Evolutionary conservation across 2,113 vertebrate species (phyloP).

Genomic region (Glaucidium brasilianum): DNA sequence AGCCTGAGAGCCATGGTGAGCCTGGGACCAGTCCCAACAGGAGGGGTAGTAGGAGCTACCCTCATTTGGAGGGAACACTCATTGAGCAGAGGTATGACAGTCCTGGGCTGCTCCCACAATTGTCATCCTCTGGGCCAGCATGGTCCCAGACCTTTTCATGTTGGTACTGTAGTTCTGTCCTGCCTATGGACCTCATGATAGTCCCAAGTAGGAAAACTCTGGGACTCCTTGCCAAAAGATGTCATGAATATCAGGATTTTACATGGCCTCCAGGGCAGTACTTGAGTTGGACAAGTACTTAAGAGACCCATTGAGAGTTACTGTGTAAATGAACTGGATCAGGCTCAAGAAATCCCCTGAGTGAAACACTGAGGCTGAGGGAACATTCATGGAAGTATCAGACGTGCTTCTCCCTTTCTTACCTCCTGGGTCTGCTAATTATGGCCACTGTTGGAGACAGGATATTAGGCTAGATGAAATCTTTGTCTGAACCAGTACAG

Average conservation of each 20-base stretch:
- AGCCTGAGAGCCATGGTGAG: neutral
- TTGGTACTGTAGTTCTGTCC: neutral
- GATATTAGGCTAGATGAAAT: constrained; percentile 1
- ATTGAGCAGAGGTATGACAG: neutral
- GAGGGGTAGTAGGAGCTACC: neutral
- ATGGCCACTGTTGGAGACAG: constrained; percentile 8
- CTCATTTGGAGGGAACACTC: neutral
- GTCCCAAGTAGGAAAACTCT: neutral
- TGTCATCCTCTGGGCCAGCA: neutral
- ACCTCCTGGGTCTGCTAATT: neutral
- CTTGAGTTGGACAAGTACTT: neutral
- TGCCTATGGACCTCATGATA: neutral
- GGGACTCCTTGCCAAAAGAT: neutral
- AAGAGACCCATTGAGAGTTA: neutral
- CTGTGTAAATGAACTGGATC: neutral
- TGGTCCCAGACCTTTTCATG: neutral
- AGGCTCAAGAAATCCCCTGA: neutral
- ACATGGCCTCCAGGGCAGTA: neutral
- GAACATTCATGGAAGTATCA: neutral
- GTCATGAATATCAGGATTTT: neutral
- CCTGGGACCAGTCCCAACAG: neutral
- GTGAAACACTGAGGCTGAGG: neutral
- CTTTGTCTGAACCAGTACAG: constrained; percentile 12
- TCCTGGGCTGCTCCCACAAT: neutral
- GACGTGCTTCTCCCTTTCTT: neutral